A percentile compares a stretch with the other conserved stretches of the same genome.
Conservation (phyloP, 2,888 invertebrate species). For the Drosophila birchii region DNA sequence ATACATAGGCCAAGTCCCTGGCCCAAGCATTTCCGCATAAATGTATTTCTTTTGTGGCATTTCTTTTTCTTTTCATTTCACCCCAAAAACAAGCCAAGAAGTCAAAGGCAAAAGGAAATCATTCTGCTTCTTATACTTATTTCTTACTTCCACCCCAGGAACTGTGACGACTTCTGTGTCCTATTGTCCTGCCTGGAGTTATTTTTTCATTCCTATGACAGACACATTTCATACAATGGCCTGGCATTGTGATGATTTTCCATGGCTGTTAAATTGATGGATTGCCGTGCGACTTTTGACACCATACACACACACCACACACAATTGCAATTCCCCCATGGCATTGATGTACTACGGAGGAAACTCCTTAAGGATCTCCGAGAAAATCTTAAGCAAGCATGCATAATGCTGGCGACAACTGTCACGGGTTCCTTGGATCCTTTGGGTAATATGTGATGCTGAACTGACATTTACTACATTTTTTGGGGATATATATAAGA, state of each 20-base stretch:
- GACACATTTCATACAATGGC: slow-evolving; percentile 67
- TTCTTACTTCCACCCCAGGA: slow-evolving; percentile 56
- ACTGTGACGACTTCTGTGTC: slow-evolving; percentile 46
- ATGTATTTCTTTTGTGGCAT: slow-evolving; percentile 47
- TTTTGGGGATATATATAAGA: slow-evolving; percentile 36
- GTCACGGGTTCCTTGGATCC: slow-evolving; percentile 31
- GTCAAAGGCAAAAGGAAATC: slow-evolving; percentile 46
- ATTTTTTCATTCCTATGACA: slow-evolving; percentile 50
- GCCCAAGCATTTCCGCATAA: slow-evolving; percentile 31
- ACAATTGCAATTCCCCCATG: slow-evolving; percentile 58
- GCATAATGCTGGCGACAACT: slow-evolving; percentile 53
- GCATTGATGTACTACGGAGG: slow-evolving; percentile 20
- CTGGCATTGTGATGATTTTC: slow-evolving; percentile 70
- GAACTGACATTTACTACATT: slow-evolving; percentile 38
- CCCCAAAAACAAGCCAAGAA: slow-evolving; percentile 41
- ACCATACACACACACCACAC: slow-evolving; percentile 71
- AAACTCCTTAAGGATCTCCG: slow-evolving; percentile 40
- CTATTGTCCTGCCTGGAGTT: slow-evolving; percentile 40
- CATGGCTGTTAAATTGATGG: slow-evolving; percentile 81
- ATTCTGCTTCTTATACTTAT: slow-evolving; percentile 33
- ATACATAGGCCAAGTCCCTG: slow-evolving; percentile 7
- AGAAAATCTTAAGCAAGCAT: slow-evolving; percentile 60
- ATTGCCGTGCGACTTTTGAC: slow-evolving; percentile 83
- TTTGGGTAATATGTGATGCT: slow-evolving; percentile 12
- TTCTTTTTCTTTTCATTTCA: slow-evolving; percentile 14